Evolutionary conservation across 2,797 vertebrate species (phyloP).

Genomic region (Eurystomus glaucurus): DNA sequence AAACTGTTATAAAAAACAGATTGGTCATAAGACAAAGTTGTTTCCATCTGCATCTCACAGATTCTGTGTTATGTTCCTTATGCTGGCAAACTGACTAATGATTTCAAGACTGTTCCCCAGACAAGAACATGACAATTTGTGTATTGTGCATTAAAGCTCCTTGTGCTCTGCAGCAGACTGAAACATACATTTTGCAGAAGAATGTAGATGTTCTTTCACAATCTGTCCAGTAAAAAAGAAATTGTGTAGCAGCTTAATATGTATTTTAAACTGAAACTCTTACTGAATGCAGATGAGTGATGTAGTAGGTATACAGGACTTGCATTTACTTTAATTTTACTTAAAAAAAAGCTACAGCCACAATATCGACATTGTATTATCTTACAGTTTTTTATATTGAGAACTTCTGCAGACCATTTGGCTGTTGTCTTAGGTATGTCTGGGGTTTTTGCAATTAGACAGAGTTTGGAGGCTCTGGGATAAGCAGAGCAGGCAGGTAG

Average conservation of each 20-base stretch:
- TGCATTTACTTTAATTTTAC: neutral
- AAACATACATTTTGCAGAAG: conserved; percentile 38
- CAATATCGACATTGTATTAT: neutral
- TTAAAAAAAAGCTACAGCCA: neutral
- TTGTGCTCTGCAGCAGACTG: conserved; percentile 5
- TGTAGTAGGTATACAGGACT: neutral
- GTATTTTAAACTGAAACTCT: conserved; percentile 4
- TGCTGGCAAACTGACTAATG: conserved; percentile 49
- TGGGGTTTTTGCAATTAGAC: neutral
- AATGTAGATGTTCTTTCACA: conserved; percentile 40
- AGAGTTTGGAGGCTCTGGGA: neutral
- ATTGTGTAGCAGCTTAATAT: neutral
- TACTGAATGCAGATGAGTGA: neutral
- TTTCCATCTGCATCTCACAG: conserved; percentile 57
- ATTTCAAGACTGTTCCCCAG: conserved; percentile 23
- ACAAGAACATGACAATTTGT: conserved; percentile 50
- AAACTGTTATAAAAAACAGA: conserved; percentile 39
- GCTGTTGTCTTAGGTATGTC: neutral
- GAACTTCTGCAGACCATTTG: neutral
- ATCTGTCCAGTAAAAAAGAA: conserved; percentile 19
- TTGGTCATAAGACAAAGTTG: conserved; percentile 30
- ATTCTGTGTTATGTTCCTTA: conserved; percentile 46
- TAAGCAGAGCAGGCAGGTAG: neutral
- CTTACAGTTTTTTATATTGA: neutral
- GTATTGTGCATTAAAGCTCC: conserved; percentile 26